These are phyloP conservation scores for Neoniphon sammara DNA, from an alignment of 2,797 vertebrate genomes.

Conservation along the genomic window DNA sequence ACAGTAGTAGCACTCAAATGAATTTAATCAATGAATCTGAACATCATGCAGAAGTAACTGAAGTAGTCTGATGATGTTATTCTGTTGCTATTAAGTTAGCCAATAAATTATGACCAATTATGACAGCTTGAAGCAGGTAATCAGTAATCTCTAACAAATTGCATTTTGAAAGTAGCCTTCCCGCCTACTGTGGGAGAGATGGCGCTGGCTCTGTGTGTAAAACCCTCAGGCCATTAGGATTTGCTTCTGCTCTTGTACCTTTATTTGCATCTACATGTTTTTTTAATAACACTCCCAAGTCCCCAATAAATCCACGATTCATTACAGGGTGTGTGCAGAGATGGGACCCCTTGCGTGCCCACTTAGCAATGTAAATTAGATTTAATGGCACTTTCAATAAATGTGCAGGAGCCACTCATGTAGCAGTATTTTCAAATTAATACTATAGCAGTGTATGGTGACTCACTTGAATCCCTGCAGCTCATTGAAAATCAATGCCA, in stretches of 20 bases:
- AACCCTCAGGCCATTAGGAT: too few relatives aligned
- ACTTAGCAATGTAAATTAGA: conserved; percentile 1
- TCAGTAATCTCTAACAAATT: too few relatives aligned
- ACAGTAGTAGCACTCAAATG: too few relatives aligned
- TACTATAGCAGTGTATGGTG: conserved; percentile 5
- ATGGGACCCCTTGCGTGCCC: conserved; percentile 2
- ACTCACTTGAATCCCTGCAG: conserved; percentile 20
- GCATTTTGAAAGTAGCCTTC: too few relatives aligned
- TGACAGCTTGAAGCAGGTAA: too few relatives aligned
- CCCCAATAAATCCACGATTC: background rate
- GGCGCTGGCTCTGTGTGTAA: too few relatives aligned
- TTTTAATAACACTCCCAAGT: background rate
- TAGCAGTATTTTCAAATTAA: conserved; percentile 2
- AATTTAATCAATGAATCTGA: too few relatives aligned
- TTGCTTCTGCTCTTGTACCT: too few relatives aligned
- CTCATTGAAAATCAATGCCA: conserved; percentile 37
- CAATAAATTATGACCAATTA: too few relatives aligned
- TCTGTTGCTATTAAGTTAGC: too few relatives aligned
- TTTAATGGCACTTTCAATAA: background rate
- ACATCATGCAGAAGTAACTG: background rate
- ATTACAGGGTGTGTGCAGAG: conserved; percentile 4
- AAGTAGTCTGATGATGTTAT: background rate
- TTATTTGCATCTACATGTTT: too few relatives aligned
- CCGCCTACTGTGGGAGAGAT: too few relatives aligned
- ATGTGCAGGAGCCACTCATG: background rate